Evolutionary conservation across 2,113 vertebrate genomes (phyloP).

Genomic region (Myodes glareolus): DNA sequence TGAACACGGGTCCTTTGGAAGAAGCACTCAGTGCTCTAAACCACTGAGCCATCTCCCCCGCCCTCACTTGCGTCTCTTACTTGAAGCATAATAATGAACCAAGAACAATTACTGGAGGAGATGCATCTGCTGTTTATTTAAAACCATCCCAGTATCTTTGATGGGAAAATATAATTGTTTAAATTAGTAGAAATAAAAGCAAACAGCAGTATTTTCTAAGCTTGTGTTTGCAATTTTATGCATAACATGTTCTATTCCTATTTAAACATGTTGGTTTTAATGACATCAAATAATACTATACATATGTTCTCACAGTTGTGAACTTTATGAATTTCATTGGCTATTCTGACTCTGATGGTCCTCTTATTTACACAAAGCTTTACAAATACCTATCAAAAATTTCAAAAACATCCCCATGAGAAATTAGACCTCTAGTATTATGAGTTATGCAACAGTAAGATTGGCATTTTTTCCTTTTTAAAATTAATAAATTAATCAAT

Average conservation of each 20-base stretch:
- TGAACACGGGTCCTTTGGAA: no score
- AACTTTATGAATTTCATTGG: background rate
- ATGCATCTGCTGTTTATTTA: constrained; percentile 11
- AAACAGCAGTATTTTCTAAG: background rate
- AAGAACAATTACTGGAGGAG: background rate
- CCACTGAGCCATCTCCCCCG: no score
- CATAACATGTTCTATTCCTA: constrained; percentile 40
- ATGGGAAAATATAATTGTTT: background rate
- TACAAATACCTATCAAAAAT: constrained; percentile 24
- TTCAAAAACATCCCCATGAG: background rate
- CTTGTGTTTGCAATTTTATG: constrained; percentile 55
- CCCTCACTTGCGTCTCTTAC: constrained; percentile 21
- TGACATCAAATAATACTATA: constrained; percentile 6
- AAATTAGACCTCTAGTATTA: background rate
- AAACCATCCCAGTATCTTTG: background rate
- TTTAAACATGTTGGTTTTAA: background rate
- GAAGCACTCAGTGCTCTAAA: no score
- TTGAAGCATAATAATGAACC: constrained; percentile 12
- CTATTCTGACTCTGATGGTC: background rate
- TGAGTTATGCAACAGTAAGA: background rate
- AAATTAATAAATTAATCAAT: background rate
- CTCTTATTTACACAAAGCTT: background rate
- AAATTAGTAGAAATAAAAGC: background rate
- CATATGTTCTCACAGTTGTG: constrained; percentile 12
- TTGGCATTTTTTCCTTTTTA: background rate